Conservation (phyloP, 1,140 invertebrate genomes). For the Heliothis subflexa region DNA sequence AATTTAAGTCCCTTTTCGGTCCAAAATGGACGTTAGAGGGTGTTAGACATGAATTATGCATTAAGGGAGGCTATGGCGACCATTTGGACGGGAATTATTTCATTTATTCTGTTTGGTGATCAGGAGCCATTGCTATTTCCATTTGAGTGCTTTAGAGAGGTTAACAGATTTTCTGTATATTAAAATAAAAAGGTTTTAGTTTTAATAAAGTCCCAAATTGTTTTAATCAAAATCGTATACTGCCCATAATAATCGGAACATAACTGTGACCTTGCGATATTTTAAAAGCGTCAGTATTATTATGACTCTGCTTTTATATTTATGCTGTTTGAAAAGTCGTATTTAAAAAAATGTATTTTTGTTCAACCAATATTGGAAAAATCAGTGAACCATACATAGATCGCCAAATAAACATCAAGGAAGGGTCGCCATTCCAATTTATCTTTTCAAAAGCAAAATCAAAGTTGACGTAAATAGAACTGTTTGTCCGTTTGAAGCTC, state of each 20-base stretch:
- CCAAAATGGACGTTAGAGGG: conserved; percentile 60
- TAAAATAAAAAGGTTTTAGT: background rate
- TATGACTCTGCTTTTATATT: background rate
- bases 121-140: background rate
- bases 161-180: background rate
- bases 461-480: conserved; percentile 14
- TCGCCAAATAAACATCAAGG: conserved; percentile 4
- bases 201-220: background rate
- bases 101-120: conserved; percentile 59
- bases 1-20: conserved; percentile 67
- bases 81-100: conserved; percentile 64
- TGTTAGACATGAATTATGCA: conserved; percentile 77
- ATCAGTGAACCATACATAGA: background rate
- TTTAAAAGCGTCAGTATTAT: too few relatives aligned
- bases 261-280: too few relatives aligned
- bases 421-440: background rate
- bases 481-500: conserved; percentile 22
- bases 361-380: too few relatives aligned
- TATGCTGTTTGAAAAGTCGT: too few relatives aligned
- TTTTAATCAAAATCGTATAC: too few relatives aligned
- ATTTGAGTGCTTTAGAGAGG: background rate
- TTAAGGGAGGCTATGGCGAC: conserved; percentile 61
- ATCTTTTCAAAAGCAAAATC: background rate
- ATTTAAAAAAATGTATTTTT: too few relatives aligned
- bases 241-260: too few relatives aligned